Percentiles rank a stretch among this genome's conserved stretches.
These are phyloP conservation scores for Gallirallus australis DNA, from an alignment of 2,797 vertebrate species.

Conservation along the genomic window DNA sequence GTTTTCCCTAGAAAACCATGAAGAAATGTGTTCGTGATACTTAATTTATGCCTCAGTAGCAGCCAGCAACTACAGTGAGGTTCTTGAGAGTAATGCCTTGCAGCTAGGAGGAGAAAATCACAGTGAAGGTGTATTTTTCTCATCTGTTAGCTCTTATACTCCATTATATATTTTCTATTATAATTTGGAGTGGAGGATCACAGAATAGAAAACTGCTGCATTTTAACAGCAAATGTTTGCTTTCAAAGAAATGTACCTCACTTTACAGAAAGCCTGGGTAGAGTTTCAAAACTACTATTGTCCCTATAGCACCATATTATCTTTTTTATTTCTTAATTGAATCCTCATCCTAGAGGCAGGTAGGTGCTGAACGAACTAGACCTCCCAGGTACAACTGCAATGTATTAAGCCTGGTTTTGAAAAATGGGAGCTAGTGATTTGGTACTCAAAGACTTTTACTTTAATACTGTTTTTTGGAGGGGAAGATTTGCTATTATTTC, in stretches of 20 bases:
- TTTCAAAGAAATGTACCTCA: constrained; percentile 25
- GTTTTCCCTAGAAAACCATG: not conserved
- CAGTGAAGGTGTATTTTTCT: not conserved
- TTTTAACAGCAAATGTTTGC: constrained; percentile 33
- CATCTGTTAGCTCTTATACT: constrained; percentile 1
- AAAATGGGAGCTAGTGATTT: not conserved
- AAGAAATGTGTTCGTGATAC: not conserved
- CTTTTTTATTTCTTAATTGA: constrained; percentile 55
- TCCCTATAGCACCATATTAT: constrained; percentile 21
- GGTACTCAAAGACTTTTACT: constrained; percentile 27
- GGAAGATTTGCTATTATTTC: constrained; percentile 1
- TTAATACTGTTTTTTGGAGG: not conserved
- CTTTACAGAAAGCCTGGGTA: constrained; percentile 25
- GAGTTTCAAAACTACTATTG: constrained; percentile 30
- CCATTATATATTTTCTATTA: constrained; percentile 34
- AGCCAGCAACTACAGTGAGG: not conserved
- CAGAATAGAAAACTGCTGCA: not conserved
- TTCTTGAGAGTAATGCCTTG: not conserved
- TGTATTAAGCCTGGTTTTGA: constrained; percentile 29
- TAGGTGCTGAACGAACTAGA: not conserved
- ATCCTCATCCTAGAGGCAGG: constrained; percentile 43
- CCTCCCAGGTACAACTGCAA: constrained; percentile 13
- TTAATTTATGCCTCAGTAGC: not conserved
- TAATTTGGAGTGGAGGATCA: constrained; percentile 37
- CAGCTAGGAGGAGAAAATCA: constrained; percentile 14